Base-by-base conservation (phyloP, 2,888 invertebrate species). In the Zelleria hepariella region DNA sequence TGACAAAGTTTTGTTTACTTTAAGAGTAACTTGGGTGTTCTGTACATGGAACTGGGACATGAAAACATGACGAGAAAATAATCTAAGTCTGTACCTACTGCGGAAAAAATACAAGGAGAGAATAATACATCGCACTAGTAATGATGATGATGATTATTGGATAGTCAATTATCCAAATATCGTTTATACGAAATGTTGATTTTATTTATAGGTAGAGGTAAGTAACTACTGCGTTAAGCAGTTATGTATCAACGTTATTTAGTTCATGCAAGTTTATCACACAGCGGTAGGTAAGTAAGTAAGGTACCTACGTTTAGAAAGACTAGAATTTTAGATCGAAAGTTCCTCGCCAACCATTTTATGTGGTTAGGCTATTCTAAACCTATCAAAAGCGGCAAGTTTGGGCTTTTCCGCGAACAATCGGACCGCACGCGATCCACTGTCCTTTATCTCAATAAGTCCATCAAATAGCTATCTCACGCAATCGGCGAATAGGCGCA, bases 391-490 rank as follows among this genome's bases (percentile, higher is more conserved):
- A 58, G 57, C 51, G 61, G 61, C 60, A 56, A 61, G 47, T 57
- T 57, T 32, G 24, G 47, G n/a, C n/a, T 63, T 66, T 69, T 70
- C 66, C 53, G 64, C 64, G 24, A 62, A 62, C 62, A 64, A 70
- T 70, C 68, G 63, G 65, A 63, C 66, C 62, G 67, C 73, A 74
- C 70, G 75, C 74, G 67, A 73, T 67, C 59, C 63, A 62, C 62
- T 62, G 59, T 57, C 53, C 51, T 59, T 64, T 67, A 69, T 68
- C 69, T 68, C 58, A 62, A 65, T 62, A 58, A 57, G 61, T 64
- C 65, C 64, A 68, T 68, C 68, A 66, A 66, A 63, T 57, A 60
- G 48, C 59, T 64, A 66, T 64, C 59, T 55, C 59, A 59, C 59
- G 59, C 61, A 49, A 58, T 55, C 55, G 15, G 32, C 32, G 27